Conservation (phyloP, 2,797 vertebrate species). For the Huso huso region DNA sequence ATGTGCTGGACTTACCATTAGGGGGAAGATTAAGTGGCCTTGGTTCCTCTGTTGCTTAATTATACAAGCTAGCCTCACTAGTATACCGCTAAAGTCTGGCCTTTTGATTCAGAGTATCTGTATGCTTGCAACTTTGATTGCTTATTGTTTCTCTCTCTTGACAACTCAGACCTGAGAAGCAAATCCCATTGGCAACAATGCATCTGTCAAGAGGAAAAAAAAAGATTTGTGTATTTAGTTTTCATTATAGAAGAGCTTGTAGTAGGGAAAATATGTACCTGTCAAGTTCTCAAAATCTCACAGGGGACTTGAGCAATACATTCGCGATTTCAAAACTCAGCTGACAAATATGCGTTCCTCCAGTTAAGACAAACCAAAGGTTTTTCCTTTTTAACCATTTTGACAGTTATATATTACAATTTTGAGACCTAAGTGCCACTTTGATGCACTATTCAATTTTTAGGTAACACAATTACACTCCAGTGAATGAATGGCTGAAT, state of each 20-base stretch:
- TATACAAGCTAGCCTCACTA: conserved; percentile 81
- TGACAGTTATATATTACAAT: conserved; percentile 72
- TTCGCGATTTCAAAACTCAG: conserved; percentile 86
- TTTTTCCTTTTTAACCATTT: conserved; percentile 41
- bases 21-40: conserved; percentile 86
- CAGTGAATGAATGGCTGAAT: conserved; percentile 47
- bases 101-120: conserved; percentile 73
- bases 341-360: conserved; percentile 88
- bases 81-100: conserved; percentile 50
- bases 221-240: conserved; percentile 87
- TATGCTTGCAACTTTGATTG: conserved; percentile 75
- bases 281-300: conserved; percentile 85
- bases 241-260: conserved; percentile 78
- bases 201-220: conserved; percentile 66
- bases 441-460: conserved; percentile 68
- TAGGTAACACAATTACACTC: conserved; percentile 62
- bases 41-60: conserved; percentile 81
- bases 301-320: conserved; percentile 76
- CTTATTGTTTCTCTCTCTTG: conserved; percentile 92
- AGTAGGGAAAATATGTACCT: conserved; percentile 90
- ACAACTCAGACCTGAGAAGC: conserved; percentile 81
- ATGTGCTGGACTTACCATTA: conserved; percentile 84
- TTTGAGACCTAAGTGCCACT: conserved; percentile 69
- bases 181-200: conserved; percentile 86
- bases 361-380: conserved; percentile 67